A percentile compares a stretch with the other conserved stretches of the same genome.
phyloP scores from a whole-genome alignment of 2,113 vertebrate genomes.

The Alosa alosa region DNA sequence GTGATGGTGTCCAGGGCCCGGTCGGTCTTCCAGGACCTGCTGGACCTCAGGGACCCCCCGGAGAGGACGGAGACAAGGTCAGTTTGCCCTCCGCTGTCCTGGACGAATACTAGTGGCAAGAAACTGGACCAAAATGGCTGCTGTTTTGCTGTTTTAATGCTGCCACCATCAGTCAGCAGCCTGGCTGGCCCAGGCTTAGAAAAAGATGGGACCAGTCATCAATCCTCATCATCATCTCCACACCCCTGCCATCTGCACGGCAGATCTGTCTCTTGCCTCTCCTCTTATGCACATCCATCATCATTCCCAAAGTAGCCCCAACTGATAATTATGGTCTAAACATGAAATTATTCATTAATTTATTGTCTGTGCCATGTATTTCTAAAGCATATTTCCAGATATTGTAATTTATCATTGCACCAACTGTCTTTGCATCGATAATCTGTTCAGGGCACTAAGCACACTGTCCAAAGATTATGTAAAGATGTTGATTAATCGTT shows the following conservation, averaged over 20 bases:
- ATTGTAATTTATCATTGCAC: background rate
- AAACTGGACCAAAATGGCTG: slow-evolving; percentile 13
- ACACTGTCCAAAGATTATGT: background rate
- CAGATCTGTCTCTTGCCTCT: slow-evolving; percentile 35
- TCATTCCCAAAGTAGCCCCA: slow-evolving; percentile 41
- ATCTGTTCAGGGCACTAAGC: background rate
- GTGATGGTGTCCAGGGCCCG: slow-evolving; percentile 94
- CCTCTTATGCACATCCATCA: slow-evolving; percentile 48
- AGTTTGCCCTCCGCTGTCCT: slow-evolving; percentile 21
- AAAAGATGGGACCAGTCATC: slow-evolving; percentile 38
- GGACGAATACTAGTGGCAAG: background rate
- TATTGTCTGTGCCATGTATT: background rate
- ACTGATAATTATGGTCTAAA: slow-evolving; percentile 47
- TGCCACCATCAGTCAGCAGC: background rate
- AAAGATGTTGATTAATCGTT: background rate
- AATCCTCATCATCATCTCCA: slow-evolving; percentile 44
- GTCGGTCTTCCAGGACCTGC: slow-evolving; percentile 94
- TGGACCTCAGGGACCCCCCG: slow-evolving; percentile 91
- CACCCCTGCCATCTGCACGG: slow-evolving; percentile 50
- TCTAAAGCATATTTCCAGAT: slow-evolving; percentile 4
- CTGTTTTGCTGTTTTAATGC: background rate
- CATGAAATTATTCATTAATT: slow-evolving; percentile 28
- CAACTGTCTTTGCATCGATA: background rate
- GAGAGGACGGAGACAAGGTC: slow-evolving; percentile 98
- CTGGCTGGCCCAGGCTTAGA: slow-evolving; percentile 6